These are phyloP conservation scores for Trichogramma dendrolimi DNA, from an alignment of 2,888 invertebrate genomes.

Conservation along the genomic window DNA sequence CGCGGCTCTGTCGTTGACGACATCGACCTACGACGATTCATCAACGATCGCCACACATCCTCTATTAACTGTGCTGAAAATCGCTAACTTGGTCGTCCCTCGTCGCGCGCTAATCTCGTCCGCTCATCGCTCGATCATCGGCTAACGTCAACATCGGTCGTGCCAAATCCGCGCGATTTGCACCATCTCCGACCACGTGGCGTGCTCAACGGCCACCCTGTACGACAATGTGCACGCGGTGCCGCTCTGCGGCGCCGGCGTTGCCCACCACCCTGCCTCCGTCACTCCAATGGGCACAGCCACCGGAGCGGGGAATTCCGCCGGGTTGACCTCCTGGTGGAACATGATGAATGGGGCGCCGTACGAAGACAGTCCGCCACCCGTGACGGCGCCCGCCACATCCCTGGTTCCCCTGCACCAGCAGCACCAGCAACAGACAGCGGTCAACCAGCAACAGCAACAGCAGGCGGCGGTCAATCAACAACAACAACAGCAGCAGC, in stretches of 20 bases:
- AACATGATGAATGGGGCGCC: slow-evolving; percentile 80
- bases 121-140: slow-evolving; percentile 11
- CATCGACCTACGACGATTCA: too few relatives aligned
- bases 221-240: slow-evolving; percentile 76
- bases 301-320: slow-evolving; percentile 78
- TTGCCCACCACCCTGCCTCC: slow-evolving; percentile 53
- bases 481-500: slow-evolving; percentile 49
- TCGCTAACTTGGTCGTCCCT: not conserved
- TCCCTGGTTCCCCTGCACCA: slow-evolving; percentile 53
- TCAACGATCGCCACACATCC: too few relatives aligned
- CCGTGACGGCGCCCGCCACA: slow-evolving; percentile 49
- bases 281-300: slow-evolving; percentile 58
- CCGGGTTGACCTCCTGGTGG: slow-evolving; percentile 80
- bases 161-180: slow-evolving; percentile 54
- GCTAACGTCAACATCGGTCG: slow-evolving; percentile 32
- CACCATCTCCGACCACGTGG: slow-evolving; percentile 71
- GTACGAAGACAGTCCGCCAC: slow-evolving; percentile 68
- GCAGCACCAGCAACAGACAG: slow-evolving; percentile 48
- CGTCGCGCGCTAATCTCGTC: slow-evolving; percentile 16
- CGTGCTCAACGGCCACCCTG: slow-evolving; percentile 78
- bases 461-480: slow-evolving; percentile 52
- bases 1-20: too few relatives aligned
- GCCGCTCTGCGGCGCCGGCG: slow-evolving; percentile 60
- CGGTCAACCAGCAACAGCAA: slow-evolving; percentile 53
- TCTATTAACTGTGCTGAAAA: slow-evolving; percentile 20